A percentile compares a stretch with the other conserved stretches of the same genome.
Evolutionary conservation across 30 jellyfish, hydroid and myxozoan species (phyloP).

Genomic region (Nemopilema nomurai): DNA sequence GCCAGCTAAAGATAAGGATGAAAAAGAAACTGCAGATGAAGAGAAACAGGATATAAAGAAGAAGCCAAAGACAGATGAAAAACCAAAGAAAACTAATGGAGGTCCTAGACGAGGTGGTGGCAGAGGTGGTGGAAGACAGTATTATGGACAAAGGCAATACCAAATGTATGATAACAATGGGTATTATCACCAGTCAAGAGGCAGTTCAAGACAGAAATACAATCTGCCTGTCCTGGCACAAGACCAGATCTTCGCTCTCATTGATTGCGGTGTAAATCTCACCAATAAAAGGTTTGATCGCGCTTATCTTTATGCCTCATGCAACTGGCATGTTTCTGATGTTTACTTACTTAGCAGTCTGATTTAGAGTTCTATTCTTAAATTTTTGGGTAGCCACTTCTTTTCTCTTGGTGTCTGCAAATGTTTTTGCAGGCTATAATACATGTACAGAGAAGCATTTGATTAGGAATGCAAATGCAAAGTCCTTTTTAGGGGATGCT

Average conservation of each 20-base stretch:
- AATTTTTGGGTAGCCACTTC: too few relatives aligned
- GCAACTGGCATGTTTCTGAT: too few relatives aligned
- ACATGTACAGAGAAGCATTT: too few relatives aligned
- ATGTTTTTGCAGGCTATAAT: too few relatives aligned
- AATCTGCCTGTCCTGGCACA: conserved; percentile 80
- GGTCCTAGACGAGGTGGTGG: conserved; percentile 40
- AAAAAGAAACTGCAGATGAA: conserved; percentile 70
- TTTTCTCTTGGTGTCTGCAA: too few relatives aligned
- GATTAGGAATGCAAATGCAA: too few relatives aligned
- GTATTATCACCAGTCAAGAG: conserved; percentile 23
- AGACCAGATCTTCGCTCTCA: conserved; percentile 77
- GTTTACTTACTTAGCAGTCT: too few relatives aligned
- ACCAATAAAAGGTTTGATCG: conserved; percentile 67
- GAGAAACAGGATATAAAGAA: conserved; percentile 69
- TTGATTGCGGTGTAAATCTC: conserved; percentile 92
- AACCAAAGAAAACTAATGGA: conserved; percentile 41
- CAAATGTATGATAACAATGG: conserved; percentile 51
- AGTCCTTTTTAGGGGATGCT: too few relatives aligned
- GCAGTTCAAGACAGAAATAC: conserved; percentile 50
- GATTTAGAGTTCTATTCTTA: too few relatives aligned
- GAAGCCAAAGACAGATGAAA: conserved; percentile 56
- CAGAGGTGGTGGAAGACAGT: conserved; percentile 40
- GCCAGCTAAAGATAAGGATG: conserved; percentile 87
- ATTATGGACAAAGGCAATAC: conserved; percentile 47
- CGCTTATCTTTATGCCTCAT: too few relatives aligned